Evolutionary conservation across 2,797 vertebrate species (phyloP), one percentile per base, ranked within the genome.

Genomic region (Setipinna tenuifilis): DNA sequence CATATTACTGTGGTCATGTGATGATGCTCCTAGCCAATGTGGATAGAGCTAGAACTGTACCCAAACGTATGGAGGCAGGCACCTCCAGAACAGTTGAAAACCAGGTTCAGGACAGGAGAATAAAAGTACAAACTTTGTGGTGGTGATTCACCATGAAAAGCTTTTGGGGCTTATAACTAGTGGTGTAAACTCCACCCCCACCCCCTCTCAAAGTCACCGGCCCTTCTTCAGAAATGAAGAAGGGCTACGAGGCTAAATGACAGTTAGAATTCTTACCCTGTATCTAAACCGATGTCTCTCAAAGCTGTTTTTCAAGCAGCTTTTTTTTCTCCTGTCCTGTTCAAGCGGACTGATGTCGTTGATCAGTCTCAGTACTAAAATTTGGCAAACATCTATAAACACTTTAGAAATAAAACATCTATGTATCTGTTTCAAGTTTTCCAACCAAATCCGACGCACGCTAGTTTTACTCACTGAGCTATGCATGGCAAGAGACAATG

Each of bases 1-100:
- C 90, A 90, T 88, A 93, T 87, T 0, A 85, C 31, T 82, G 85
- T 28, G 50, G 58, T 68, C 82, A 57, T 84, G 58, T 84, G 44
- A 59, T 78, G 71, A 78, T 54, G 46, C 82, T 62, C 82, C 41
- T 83, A 41, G 35, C 54, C 65, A 78, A 48, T 50, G 48, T 48
- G 44, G 48, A 46, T 71, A 71, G 61, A 83, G 21, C 61, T 83
- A 68, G 19, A 50, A 9, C 83, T 44, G 50, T 54, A 10, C 50
- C 50, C 3, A 14, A 9, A 54, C 50, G 2, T 54, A 54, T 54
- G 50, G 50, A 54, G 50, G 50, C 50, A 54, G 50, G 50, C 50
- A 54, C 7, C 7, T 54, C 50, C 50, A 54, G 6, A 54, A 54
- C 35, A 41, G 35, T 41, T 41, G 50, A 54, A 54, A 9, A 54